A percentile compares a stretch with the other conserved stretches of the same genome.
Conservation (phyloP, 2,113 vertebrate genomes). For the Chrysochloris asiatica region DNA sequence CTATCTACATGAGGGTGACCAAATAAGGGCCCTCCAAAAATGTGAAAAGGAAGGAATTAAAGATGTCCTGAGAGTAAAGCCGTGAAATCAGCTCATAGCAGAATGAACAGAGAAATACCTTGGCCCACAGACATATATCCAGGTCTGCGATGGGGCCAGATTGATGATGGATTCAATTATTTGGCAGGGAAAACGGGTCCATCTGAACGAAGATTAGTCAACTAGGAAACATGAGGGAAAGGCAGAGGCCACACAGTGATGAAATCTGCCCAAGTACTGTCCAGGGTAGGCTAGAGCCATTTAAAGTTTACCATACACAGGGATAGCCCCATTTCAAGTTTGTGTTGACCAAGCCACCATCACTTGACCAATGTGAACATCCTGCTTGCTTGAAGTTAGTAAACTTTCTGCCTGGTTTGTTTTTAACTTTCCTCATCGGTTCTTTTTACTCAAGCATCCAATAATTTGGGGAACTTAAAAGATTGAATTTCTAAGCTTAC, state of each 20-base stretch:
- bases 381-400: background rate
- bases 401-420: background rate
- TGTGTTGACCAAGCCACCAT: background rate
- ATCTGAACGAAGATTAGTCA: fast-evolving
- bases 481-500: conserved; percentile 4
- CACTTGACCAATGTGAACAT: background rate
- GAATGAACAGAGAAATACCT: background rate
- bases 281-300: background rate
- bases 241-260: no score
- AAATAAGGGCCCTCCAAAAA: background rate
- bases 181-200: fast-evolving
- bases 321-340: background rate
- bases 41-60: background rate
- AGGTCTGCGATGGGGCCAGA: no score
- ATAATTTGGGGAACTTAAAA: background rate
- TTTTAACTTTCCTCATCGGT: background rate
- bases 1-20: background rate
- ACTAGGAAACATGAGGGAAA: no score
- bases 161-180: background rate
- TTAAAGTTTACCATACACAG: fast-evolving
- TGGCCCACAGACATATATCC: background rate
- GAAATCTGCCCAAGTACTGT: no score
- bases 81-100: background rate
- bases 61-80: background rate
- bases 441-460: background rate